Evolutionary conservation across 2,888 invertebrate genomes (phyloP).

Genomic region (Synergus itoensis): DNA sequence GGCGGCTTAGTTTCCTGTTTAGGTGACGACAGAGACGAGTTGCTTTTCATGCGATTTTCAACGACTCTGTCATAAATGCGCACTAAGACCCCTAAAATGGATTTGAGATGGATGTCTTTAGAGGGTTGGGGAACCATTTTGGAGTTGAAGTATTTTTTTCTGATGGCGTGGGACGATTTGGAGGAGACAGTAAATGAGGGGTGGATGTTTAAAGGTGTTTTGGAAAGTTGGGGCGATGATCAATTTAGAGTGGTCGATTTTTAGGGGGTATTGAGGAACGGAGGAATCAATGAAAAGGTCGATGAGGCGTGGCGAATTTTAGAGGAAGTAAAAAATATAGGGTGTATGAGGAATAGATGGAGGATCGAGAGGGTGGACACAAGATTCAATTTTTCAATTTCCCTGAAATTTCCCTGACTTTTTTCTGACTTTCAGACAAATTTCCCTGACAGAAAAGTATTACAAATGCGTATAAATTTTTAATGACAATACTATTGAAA

Average conservation of each 20-base stretch:
- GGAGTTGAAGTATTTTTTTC: neutral
- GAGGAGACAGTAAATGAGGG: neutral
- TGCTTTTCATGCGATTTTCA: constrained; percentile 14
- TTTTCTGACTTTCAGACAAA: no score
- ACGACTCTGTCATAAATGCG: constrained; percentile 15
- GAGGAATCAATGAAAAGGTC: constrained; percentile 1
- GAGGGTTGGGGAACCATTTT: constrained; percentile 9
- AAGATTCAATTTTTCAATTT: no score
- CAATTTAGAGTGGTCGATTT: neutral
- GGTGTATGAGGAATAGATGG: no score
- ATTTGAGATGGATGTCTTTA: constrained; percentile 12
- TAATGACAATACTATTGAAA: no score
- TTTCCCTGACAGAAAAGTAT: no score
- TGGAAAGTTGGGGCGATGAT: neutral
- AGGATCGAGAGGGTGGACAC: no score
- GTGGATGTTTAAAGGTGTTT: neutral
- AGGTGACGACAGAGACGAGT: constrained; percentile 25
- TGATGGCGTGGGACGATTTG: neutral
- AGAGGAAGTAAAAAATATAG: neutral
- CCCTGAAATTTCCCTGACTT: no score
- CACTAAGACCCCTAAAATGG: constrained; percentile 13
- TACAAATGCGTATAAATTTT: no score
- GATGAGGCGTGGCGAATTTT: neutral
- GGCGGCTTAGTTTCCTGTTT: constrained; percentile 3
- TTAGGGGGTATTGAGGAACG: neutral